Base-by-base conservation (phyloP, 2,113 vertebrate species). In the Thryonomys swinderianus region DNA sequence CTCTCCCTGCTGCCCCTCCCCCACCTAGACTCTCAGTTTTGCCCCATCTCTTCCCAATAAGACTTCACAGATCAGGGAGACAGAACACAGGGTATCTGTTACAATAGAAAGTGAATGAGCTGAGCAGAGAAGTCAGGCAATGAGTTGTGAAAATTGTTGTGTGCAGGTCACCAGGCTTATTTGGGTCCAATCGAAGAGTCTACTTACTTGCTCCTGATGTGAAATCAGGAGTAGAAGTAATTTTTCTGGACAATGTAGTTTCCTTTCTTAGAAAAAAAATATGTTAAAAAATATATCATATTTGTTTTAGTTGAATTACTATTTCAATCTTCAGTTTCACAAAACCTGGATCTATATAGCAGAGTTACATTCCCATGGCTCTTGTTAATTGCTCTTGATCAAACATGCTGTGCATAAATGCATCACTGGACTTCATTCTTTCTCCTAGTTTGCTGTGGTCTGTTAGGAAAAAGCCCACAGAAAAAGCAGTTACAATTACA, bases 201-300 rank as follows among this genome's bases (percentile, higher is more conserved):
- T 76, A 16, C 30, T 37, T 11, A 64, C 12, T 16, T 45, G 7
- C 9, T 64, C 32, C 69, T 30, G 71, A 67, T 57, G 21, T 42
- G 64, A 94, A 93, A 9, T 20, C n/a, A 84, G n/a, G 40, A 40
- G 32, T 16, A 42, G 23, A 88, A 71, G 25, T 21, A 76, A 93
- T 78, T 91, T n/a, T 93, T 93, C 73, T 89, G 13, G 84, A 85
- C 93, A 78, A 95, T 20, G 14, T 69, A 55, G 34, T 83, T 91
- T 42, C 14, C 12, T 40, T 93, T 85, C 55, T 32, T 23, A 64
- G n/a, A 20, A 55, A 71, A 92, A 85, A 84, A 53, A 42, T 53
- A 40, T 37, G 30, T 67, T 81, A 91, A 90, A 45, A 89, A 84
- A 74, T 66, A 82, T 78, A 80, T 69, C 55, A 40, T 45, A 48